A percentile compares a stretch with the other conserved stretches of the same genome.
phyloP scores from a whole-genome alignment of 2,113 vertebrate genomes.

The Lanius ludovicianus region DNA sequence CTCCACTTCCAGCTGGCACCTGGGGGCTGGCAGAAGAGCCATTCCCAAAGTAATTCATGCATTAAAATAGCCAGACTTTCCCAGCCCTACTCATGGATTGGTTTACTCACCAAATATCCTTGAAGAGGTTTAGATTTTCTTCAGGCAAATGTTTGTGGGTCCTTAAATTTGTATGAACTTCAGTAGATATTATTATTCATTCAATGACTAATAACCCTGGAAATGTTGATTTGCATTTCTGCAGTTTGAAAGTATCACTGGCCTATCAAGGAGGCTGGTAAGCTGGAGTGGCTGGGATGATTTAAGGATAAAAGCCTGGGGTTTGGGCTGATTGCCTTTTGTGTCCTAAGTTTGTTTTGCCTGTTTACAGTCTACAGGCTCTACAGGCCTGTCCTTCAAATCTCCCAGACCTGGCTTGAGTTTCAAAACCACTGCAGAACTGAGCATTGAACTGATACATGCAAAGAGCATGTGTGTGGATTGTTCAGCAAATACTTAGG shows the following conservation, averaged over 20 bases:
- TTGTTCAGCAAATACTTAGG: background rate
- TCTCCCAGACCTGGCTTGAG: background rate
- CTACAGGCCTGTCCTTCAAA: background rate
- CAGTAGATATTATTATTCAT: background rate
- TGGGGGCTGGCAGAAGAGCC: background rate
- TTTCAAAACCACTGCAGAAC: background rate
- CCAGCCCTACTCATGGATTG: background rate
- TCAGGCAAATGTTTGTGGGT: background rate
- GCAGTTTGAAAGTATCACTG: background rate
- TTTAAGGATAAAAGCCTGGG: background rate
- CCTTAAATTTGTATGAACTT: background rate
- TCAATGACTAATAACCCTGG: background rate
- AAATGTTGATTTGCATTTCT: background rate
- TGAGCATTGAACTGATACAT: background rate
- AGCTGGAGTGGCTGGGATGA: background rate
- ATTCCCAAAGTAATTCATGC: background rate
- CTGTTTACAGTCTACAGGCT: background rate
- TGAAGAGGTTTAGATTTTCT: background rate
- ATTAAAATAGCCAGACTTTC: background rate
- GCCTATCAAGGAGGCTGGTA: background rate
- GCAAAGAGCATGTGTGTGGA: background rate
- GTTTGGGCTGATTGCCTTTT: background rate
- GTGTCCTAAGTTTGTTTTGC: background rate
- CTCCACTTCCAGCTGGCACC: background rate
- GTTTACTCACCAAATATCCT: background rate